phyloP scores from a whole-genome alignment of 2,888 invertebrate genomes.

The Druceiella hillmani region DNA sequence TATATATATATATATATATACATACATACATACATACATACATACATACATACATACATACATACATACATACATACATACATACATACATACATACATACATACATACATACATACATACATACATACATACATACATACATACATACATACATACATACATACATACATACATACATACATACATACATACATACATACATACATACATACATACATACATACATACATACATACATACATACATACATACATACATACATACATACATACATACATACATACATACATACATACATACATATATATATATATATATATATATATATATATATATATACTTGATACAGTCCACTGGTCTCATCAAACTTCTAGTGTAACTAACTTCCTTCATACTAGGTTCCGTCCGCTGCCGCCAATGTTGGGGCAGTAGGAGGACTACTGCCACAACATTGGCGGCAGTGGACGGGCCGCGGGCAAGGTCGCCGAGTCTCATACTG shows the following conservation, averaged over 20 bases:
- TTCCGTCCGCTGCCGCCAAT: too few relatives aligned
- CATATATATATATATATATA: constrained; percentile 9
- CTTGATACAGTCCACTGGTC: too few relatives aligned
- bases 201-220: constrained; percentile 9
- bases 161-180: constrained; percentile 1
- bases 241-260: constrained; percentile 9
- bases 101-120: too few relatives aligned
- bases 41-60: background rate
- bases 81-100: too few relatives aligned
- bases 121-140: constrained; percentile 14
- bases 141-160: constrained; percentile 10
- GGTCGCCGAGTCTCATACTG: too few relatives aligned
- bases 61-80: constrained; percentile 1
- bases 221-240: constrained; percentile 10
- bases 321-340: constrained; percentile 8
- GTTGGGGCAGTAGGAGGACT: too few relatives aligned
- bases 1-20: constrained; percentile 1
- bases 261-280: constrained; percentile 8
- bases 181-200: constrained; percentile 10
- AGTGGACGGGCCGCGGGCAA: too few relatives aligned
- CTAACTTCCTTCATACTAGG: too few relatives aligned
- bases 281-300: constrained; percentile 8
- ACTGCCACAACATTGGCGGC: too few relatives aligned
- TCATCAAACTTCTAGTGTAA: too few relatives aligned
- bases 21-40: constrained; percentile 2